A percentile compares a stretch with the other conserved stretches of the same genome.
These are phyloP conservation scores for Corythoichthys intestinalis DNA, from an alignment of 2,113 vertebrate species.

Conservation along the genomic window DNA sequence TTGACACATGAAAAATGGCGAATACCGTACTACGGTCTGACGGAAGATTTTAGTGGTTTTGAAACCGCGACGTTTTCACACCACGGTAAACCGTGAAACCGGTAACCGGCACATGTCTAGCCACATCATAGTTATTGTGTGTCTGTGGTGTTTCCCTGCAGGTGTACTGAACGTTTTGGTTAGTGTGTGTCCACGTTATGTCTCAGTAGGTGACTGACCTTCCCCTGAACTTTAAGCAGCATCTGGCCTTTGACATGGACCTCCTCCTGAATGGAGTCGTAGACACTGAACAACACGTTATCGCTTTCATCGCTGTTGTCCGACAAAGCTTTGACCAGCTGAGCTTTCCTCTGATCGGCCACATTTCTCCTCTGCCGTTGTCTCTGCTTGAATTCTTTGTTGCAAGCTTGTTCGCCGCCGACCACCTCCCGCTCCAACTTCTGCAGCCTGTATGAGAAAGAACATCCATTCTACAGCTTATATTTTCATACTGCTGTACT, in stretches of 20 bases:
- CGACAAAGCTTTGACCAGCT: constrained; percentile 75
- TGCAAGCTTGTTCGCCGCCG: constrained; percentile 81
- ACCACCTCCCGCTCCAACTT: constrained; percentile 83
- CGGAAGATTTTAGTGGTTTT: too few species aligned
- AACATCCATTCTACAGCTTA: background rate
- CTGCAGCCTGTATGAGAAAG: constrained; percentile 73
- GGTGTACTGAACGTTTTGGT: background rate
- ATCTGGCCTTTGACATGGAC: constrained; percentile 78
- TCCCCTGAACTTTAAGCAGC: constrained; percentile 79
- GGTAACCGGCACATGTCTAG: too few species aligned
- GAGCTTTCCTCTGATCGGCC: constrained; percentile 74
- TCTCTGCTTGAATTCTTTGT: constrained; percentile 81
- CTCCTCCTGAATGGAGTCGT: constrained; percentile 86
- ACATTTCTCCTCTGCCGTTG: constrained; percentile 69
- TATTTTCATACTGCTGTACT: background rate
- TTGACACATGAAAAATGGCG: too few species aligned
- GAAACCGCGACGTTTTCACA: too few species aligned
- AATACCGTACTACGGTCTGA: too few species aligned
- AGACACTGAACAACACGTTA: constrained; percentile 76
- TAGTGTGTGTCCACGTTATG: background rate
- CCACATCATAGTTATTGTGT: too few species aligned
- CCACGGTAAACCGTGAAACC: too few species aligned
- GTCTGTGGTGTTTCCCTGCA: background rate
- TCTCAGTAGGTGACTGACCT: constrained; percentile 63
- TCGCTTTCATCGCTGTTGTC: constrained; percentile 74